Evolutionary conservation across 2,888 invertebrate species (phyloP).

Genomic region (Osedax frankpressi): DNA sequence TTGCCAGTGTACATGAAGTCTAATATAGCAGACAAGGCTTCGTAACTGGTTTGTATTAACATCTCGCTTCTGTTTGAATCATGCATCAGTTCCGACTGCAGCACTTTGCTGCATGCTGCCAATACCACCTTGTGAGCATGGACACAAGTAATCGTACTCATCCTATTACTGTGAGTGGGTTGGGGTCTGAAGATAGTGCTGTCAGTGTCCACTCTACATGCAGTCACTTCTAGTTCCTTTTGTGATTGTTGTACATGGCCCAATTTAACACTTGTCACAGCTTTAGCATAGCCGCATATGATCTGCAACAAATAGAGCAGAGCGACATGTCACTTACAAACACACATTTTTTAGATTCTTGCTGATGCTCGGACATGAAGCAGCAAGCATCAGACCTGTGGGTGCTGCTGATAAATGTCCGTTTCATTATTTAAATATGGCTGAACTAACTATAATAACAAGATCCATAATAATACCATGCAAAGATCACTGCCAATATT

Average conservation of each 20-base stretch:
- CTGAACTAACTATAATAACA: too few relatives aligned
- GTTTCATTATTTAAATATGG: too few relatives aligned
- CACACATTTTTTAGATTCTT: too few relatives aligned
- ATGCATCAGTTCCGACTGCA: background rate
- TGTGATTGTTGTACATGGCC: background rate
- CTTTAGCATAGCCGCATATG: background rate
- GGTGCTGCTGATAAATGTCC: too few relatives aligned
- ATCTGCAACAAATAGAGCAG: background rate
- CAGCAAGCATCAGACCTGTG: too few relatives aligned
- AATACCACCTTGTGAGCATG: conserved; percentile 4
- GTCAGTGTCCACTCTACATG: background rate
- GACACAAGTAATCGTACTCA: background rate
- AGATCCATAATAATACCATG: too few relatives aligned
- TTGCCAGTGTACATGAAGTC: conserved; percentile 4
- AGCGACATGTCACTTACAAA: background rate
- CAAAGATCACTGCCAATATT: too few relatives aligned
- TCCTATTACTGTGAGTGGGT: background rate
- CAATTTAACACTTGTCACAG: conserved; percentile 6
- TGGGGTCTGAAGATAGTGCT: background rate
- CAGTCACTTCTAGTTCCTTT: background rate
- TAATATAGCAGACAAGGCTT: background rate
- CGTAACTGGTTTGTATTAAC: conserved; percentile 1
- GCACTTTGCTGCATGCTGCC: conserved; percentile 7
- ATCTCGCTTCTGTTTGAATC: background rate
- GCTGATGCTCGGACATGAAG: too few relatives aligned